Conservation (phyloP, 2,113 vertebrate genomes). For the Indri indri region DNA sequence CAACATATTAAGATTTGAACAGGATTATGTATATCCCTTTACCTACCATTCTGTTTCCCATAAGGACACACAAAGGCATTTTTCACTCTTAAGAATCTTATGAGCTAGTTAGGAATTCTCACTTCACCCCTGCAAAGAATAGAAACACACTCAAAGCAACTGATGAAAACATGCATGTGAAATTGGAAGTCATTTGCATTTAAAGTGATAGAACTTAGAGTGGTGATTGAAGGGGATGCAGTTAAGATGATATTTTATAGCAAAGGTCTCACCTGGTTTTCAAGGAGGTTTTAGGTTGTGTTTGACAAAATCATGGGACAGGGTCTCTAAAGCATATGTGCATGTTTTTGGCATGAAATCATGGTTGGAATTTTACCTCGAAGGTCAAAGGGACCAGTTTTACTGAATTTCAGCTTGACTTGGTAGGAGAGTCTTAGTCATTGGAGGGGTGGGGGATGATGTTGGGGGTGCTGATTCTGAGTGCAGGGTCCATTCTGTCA, state of each 20-base stretch:
- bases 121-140: not conserved
- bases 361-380: not conserved
- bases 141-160: not conserved
- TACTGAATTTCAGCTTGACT: not conserved
- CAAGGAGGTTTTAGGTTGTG: not conserved
- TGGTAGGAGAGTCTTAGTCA: not conserved
- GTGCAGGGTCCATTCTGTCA: not conserved
- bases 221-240: not conserved
- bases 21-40: not conserved
- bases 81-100: not conserved
- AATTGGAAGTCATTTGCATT: not conserved
- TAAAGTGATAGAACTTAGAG: not conserved
- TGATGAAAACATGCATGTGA: not conserved
- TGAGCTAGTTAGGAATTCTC: not conserved
- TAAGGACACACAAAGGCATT: not conserved
- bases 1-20: not conserved
- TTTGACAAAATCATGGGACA: not conserved
- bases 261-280: not conserved
- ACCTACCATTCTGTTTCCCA: not conserved
- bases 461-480: not conserved
- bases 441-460: not conserved
- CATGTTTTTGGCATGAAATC: not conserved
- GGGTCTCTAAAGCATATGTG: not conserved
- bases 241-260: not conserved
- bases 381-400: not conserved